Evolutionary conservation across 2,888 invertebrate genomes (phyloP).

Genomic region (Onchidella celtica): DNA sequence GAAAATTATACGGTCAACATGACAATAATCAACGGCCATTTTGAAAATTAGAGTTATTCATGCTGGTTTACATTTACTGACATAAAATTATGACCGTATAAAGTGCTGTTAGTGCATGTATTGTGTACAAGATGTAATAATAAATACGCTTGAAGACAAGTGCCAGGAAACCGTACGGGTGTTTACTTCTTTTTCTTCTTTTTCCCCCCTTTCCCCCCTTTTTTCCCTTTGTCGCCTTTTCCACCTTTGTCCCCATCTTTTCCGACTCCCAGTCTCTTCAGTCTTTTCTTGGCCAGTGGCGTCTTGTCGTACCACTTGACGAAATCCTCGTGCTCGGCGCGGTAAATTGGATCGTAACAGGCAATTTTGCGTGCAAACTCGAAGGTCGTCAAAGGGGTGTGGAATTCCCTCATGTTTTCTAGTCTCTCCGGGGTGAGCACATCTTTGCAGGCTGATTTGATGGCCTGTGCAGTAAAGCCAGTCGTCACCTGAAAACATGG

Average conservation of each 20-base stretch:
- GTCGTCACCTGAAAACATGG: conserved; percentile 32
- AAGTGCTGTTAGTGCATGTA: too few species aligned
- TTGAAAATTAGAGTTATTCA: too few species aligned
- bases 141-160: too few species aligned
- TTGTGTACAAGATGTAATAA: too few species aligned
- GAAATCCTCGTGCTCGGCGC: conserved; percentile 29
- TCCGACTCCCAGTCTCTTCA: neutral
- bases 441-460: conserved; percentile 13
- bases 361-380: conserved; percentile 34
- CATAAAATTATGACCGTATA: too few species aligned
- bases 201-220: conserved; percentile 1
- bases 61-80: too few species aligned
- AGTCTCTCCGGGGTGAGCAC: conserved; percentile 20
- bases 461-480: conserved; percentile 30
- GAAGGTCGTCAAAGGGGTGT: neutral
- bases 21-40: too few species aligned
- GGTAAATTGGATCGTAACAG: conserved; percentile 27
- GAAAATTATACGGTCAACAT: too few species aligned
- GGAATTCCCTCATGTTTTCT: neutral
- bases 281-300: conserved; percentile 27
- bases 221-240: neutral
- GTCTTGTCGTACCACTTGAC: conserved; percentile 36
- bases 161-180: too few species aligned
- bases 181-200: neutral
- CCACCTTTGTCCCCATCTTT: neutral